Evolutionary conservation across 2,113 vertebrate genomes (phyloP).

Genomic region (Dolichotis patagonum): DNA sequence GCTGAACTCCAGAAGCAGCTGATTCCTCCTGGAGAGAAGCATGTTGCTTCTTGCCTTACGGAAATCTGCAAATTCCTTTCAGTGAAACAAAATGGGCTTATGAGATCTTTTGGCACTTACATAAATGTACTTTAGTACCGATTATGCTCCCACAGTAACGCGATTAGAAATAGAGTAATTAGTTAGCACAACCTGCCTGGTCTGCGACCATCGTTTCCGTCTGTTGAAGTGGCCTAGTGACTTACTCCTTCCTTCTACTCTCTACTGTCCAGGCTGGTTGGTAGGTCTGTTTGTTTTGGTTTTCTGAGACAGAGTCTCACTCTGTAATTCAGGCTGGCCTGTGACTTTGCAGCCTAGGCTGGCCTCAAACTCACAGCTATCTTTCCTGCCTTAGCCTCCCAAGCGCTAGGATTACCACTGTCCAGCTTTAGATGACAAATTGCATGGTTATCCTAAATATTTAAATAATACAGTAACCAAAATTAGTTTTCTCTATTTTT

Average conservation of each 20-base stretch:
- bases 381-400: neutral
- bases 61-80: constrained; percentile 93
- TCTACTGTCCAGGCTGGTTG: neutral
- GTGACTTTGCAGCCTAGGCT: neutral
- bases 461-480: neutral
- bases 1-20: constrained; percentile 96
- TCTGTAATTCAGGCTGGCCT: neutral
- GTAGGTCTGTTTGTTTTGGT: neutral
- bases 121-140: neutral
- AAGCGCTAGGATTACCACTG: neutral
- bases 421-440: neutral
- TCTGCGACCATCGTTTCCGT: neutral
- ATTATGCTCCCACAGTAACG: neutral
- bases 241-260: neutral
- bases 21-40: constrained; percentile 97
- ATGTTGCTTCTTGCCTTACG: constrained; percentile 94
- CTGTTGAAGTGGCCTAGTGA: neutral
- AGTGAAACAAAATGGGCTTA: neutral
- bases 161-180: neutral
- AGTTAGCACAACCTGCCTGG: neutral
- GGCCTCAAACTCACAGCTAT: neutral
- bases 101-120: neutral
- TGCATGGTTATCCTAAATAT: neutral
- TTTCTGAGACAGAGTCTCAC: neutral
- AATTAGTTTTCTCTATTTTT: neutral